Conservation (phyloP, 2,113 vertebrate species). For the Anguilla rostrata region DNA sequence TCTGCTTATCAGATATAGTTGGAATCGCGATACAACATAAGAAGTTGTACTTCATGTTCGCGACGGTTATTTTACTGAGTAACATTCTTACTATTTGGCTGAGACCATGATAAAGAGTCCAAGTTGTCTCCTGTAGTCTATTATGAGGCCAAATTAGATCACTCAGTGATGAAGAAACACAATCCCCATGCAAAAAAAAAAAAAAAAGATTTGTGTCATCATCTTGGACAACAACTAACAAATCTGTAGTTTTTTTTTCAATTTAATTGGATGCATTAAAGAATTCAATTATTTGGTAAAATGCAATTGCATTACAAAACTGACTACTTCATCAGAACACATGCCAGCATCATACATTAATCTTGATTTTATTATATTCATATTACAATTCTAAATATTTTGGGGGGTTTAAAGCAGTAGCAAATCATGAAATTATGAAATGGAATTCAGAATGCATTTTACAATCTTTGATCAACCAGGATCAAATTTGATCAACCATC, state of each 20-base stretch:
- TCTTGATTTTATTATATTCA: conserved; percentile 1
- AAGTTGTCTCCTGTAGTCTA: neutral
- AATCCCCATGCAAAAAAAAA: neutral
- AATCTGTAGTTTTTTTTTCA: neutral
- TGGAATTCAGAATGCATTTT: neutral
- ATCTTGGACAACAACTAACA: too few relatives aligned
- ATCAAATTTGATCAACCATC: neutral
- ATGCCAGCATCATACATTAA: neutral
- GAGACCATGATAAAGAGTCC: neutral
- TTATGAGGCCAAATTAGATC: neutral
- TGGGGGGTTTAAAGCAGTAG: neutral
- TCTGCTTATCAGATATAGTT: too few relatives aligned
- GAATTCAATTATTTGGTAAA: neutral
- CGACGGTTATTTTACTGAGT: neutral
- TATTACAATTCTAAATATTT: neutral
- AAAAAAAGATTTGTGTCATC: neutral
- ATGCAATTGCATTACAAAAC: neutral
- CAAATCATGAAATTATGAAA: neutral
- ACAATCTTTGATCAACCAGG: neutral
- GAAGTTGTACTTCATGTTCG: neutral
- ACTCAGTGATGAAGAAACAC: neutral
- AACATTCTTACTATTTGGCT: neutral
- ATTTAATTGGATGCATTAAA: neutral
- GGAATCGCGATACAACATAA: neutral
- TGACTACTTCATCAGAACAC: neutral